Evolutionary conservation across 2,888 invertebrate genomes (phyloP), one percentile per base, ranked within the genome.

Genomic region (Caenorhabditis zanzibari): DNA sequence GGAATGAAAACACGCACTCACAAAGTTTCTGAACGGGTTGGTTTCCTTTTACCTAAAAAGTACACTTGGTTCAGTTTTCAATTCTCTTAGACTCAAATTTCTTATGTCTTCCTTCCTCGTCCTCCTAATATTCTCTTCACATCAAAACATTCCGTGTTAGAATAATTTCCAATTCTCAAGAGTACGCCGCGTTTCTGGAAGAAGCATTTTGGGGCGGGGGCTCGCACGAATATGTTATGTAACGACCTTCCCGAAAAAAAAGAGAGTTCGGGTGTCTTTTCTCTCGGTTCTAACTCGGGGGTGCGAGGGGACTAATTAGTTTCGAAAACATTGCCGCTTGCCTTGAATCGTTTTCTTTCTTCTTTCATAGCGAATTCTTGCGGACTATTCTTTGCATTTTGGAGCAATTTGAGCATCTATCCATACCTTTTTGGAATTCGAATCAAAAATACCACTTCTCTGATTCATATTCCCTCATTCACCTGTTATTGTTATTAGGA

Each of bases 161-260:
- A 68, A 68, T 68, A 68, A 54, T 68, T 68, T 68, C 54, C 68
- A 68, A 66, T 68, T 68, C 68, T 68, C 68, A 68, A 68, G 68
- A 68, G 68, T 68, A 54, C 68, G 54, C 68, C 63, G n/a, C 49
- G 19, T 68, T 54, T 54, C 49, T 24, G 68, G 54, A 52, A 49
- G 47, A 49, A 32, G 5, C 66, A 16, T 47, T 49, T 47, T 32
- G 26, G 35, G 64, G 32, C 32, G 49, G 41, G 14, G n/a, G 16
- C 10, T 14, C 47, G 47, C 16, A 1, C 64, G 52, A 66, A 66
- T 66, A 66, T 66, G 64, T 52, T 68, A 68, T 68, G 68, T 68
- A 54, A 68, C 68, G 68, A 54, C 54, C n/a, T n/a, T 32, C 38
- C 38, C 38, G 38, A 12, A 38, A 38, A 38, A 54, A 24, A 68